Base-by-base conservation (phyloP, 2,888 invertebrate species). In the Polydrusus tereticollis region DNA sequence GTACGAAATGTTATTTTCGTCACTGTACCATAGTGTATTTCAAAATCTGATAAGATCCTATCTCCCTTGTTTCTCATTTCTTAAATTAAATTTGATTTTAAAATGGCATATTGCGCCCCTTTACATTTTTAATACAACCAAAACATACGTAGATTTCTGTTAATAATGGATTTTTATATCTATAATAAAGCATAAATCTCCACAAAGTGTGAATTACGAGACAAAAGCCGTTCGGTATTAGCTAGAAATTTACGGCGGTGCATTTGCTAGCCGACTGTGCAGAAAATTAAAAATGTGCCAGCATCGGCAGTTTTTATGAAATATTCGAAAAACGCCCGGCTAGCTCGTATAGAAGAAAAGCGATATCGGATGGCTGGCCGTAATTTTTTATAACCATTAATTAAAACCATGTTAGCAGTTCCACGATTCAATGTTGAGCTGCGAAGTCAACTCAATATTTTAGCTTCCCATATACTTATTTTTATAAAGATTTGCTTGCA, bases 311-410 rank as follows among this genome's bases (percentile, higher is more conserved):
- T 62, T 68, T 65, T 68, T 68, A 57, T 67, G 66, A 67, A 67
- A 45, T 67, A 67, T 67, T 55, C 38, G 43, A 47, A 67, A 67
- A 43, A 58, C 45, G 36, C 64, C 23, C 21, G 16, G 55, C 41
- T 33, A 21, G 29, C 47, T 33, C 36, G 38, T 38, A 64, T 52
- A 50, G 41, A 63, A 50, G 64, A 52, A 55, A 55, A 41, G 50
- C 36, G 41, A 47, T 47, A 50, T 63, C 41, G 38, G 29, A 41
- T 43, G 38, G 33, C 47, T 64, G 36, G 41, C 1, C 38, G 58
- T 18, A 80, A 80, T 80, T 81, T 79, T 80, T 78, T 78, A 78
- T 77, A 79, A 77, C 80, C 80, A 82, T 82, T 82, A 82, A 82
- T 82, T 82, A 82, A 81, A 55, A 33, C 29, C 29, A 55, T 33